phyloP scores from a whole-genome alignment of 2,797 vertebrate species.

The Siniperca obscura region DNA sequence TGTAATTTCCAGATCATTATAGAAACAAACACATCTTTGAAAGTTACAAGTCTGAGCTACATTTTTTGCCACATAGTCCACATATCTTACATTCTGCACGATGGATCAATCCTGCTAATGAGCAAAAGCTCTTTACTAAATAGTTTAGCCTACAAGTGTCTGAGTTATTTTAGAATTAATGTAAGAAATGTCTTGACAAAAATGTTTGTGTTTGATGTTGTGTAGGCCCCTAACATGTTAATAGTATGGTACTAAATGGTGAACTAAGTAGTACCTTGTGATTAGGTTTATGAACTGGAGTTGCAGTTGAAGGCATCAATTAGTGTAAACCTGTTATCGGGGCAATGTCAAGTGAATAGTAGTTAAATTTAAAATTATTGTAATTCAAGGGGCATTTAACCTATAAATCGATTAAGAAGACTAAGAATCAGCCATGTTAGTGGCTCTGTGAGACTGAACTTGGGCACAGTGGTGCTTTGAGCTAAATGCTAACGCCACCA shows the following conservation, averaged over 20 bases:
- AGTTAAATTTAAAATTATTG: neutral
- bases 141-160: constrained; percentile 5
- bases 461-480: neutral
- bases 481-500: neutral
- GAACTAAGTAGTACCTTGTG: constrained; percentile 15
- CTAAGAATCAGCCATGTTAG: no score
- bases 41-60: constrained; percentile 32
- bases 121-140: constrained; percentile 35
- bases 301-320: neutral
- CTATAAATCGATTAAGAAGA: neutral
- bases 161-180: constrained; percentile 32
- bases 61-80: constrained; percentile 36
- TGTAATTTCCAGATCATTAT: constrained; percentile 46
- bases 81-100: constrained; percentile 52
- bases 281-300: neutral
- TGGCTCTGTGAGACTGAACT: no score
- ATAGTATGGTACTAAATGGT: neutral
- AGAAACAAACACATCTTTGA: constrained; percentile 61
- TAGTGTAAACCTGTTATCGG: neutral
- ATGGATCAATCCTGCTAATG: constrained; percentile 40
- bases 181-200: constrained; percentile 8
- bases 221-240: neutral
- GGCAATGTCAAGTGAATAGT: neutral
- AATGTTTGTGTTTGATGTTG: constrained; percentile 1
- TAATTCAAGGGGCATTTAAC: neutral